These are phyloP conservation scores for mouse (Mus musculus) DNA, from an alignment of 2,113 vertebrate species.

Conservation along the genomic window GRCm39 chr2:116830001-116830500, in stretches of 20 bases:
- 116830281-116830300: not conserved
- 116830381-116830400: not conserved
- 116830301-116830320: not conserved
- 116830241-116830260: not conserved
- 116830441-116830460: not conserved
- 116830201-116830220: not conserved
- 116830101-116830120: not conserved
- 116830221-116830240: not conserved
- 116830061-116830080: not conserved
- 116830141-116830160: not conserved
- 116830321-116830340: not conserved
- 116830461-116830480: constrained; percentile 7
- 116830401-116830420: not conserved
- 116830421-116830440: not conserved
- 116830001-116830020: not conserved
- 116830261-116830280: not conserved
- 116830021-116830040: not conserved
- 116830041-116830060: not conserved
- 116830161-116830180: not conserved
- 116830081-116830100: not conserved
- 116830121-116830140: not conserved
- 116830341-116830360: not conserved
- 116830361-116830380: not conserved
- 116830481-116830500: not conserved
- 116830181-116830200: too few relatives aligned